A percentile compares a stretch with the other conserved stretches of the same genome.
phyloP scores from a whole-genome alignment of 2,113 vertebrate genomes.

The Motacilla alba region DNA sequence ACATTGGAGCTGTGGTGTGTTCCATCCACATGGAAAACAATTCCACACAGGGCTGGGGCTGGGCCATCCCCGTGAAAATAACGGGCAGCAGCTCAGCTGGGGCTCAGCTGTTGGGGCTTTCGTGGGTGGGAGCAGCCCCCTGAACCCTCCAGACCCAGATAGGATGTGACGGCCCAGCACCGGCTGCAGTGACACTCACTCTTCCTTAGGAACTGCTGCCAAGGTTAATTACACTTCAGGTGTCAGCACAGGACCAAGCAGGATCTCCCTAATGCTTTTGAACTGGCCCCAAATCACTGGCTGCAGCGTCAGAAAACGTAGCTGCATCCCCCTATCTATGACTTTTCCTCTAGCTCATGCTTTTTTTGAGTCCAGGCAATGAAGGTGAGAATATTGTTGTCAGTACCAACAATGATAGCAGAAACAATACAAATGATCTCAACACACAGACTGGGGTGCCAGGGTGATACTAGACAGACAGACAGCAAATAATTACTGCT shows the following conservation, averaged over 20 bases:
- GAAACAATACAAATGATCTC: background rate
- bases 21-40: background rate
- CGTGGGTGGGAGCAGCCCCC: background rate
- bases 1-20: background rate
- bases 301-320: background rate
- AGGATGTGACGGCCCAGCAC: background rate
- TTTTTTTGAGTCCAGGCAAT: background rate
- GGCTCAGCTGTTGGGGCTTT: background rate
- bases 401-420: background rate
- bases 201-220: background rate
- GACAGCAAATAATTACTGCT: background rate
- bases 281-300: background rate
- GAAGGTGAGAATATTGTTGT: background rate
- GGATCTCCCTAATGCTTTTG: background rate
- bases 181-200: background rate
- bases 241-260: background rate
- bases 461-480: background rate
- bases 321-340: background rate
- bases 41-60: background rate
- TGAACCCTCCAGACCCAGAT: background rate
- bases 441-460: background rate
- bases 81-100: background rate
- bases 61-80: background rate
- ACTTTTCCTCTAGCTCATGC: background rate
- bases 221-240: background rate